Evolutionary conservation across 2,888 invertebrate genomes (phyloP).

Genomic region (Melanargia galathea): DNA sequence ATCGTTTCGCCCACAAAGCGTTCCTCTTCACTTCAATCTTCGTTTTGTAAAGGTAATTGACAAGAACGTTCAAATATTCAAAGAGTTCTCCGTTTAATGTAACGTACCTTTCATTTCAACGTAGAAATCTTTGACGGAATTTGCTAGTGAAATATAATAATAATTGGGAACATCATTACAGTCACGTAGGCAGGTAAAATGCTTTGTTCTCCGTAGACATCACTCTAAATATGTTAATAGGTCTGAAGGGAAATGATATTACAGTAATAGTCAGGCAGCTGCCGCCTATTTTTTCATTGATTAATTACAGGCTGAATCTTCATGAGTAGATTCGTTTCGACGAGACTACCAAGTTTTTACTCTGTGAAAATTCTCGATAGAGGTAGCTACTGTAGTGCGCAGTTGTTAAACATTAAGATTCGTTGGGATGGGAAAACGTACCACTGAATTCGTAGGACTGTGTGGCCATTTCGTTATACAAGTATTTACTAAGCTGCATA

Average conservation of each 20-base stretch:
- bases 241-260: slow-evolving; percentile 8
- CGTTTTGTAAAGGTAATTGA: not conserved
- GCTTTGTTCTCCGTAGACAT: slow-evolving; percentile 16
- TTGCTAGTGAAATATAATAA: not conserved
- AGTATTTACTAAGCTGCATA: too few relatives aligned
- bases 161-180: slow-evolving; percentile 6
- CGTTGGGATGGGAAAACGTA: too few relatives aligned
- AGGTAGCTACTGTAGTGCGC: too few relatives aligned
- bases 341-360: too few relatives aligned
- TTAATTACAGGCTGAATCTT: too few relatives aligned
- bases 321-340: too few relatives aligned
- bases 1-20: not conserved
- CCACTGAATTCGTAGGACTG: too few relatives aligned
- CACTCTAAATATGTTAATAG: slow-evolving; percentile 12
- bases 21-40: not conserved
- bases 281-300: too few relatives aligned
- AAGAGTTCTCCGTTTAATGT: not conserved
- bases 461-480: too few relatives aligned
- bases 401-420: too few relatives aligned
- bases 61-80: not conserved
- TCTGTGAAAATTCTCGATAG: too few relatives aligned
- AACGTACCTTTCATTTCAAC: not conserved
- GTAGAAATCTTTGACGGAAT: not conserved
- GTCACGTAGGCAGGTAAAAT: slow-evolving; percentile 7
- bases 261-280: too few relatives aligned